Conservation (phyloP, 2,888 invertebrate genomes). For the Drosophila stalkeri region DNA sequence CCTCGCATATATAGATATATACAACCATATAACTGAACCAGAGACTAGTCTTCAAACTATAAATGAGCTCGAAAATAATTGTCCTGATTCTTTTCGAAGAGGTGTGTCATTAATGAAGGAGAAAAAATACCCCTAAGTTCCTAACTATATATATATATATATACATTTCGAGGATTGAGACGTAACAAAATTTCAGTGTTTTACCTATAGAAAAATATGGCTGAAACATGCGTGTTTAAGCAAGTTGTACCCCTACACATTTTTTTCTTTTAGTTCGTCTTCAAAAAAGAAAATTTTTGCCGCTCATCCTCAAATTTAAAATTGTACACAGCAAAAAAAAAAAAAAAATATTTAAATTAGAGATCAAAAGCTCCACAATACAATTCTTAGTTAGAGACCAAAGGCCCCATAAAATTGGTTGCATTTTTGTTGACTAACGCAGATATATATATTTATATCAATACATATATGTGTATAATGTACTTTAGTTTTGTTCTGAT, state of each 20-base stretch:
- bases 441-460: neutral
- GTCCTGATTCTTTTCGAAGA: neutral
- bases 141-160: constrained; percentile 31
- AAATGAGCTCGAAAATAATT: constrained; percentile 45
- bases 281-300: too few species aligned
- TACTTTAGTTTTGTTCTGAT: neutral
- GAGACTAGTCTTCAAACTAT: constrained; percentile 55
- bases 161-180: neutral
- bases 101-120: constrained; percentile 31
- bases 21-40: neutral
- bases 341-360: neutral
- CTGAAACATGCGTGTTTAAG: neutral
- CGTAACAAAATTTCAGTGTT: neutral
- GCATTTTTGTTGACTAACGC: constrained; percentile 29
- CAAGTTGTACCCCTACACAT: too few species aligned
- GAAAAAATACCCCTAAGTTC: constrained; percentile 51
- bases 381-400: neutral
- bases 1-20: constrained; percentile 47
- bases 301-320: too few species aligned
- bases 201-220: neutral
- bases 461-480: too few species aligned
- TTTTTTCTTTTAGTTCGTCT: too few species aligned
- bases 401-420: neutral
- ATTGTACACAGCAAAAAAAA: too few species aligned
- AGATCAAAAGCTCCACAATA: neutral